A percentile compares a stretch with the other conserved stretches of the same genome.
phyloP scores from a whole-genome alignment of 2,888 invertebrate genomes.

The Leucophora obtusa region DNA sequence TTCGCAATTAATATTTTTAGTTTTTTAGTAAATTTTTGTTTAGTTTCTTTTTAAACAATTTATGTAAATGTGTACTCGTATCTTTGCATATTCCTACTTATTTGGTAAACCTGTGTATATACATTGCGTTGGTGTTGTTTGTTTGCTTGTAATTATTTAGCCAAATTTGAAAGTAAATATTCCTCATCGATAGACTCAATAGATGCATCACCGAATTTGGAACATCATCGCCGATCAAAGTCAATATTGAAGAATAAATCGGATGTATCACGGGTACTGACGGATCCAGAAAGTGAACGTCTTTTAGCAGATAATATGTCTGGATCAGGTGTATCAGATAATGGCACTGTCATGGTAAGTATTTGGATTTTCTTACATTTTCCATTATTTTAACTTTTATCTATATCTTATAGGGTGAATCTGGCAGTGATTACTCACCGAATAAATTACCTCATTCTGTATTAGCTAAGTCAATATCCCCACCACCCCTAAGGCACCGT shows the following conservation, averaged over 20 bases:
- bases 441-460: slow-evolving; percentile 79
- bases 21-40: too few species aligned
- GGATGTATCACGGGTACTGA: slow-evolving; percentile 80
- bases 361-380: not conserved
- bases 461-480: slow-evolving; percentile 79
- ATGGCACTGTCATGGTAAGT: slow-evolving; percentile 79
- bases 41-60: not conserved
- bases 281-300: slow-evolving; percentile 87
- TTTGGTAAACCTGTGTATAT: slow-evolving; percentile 22
- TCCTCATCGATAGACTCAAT: slow-evolving; percentile 85
- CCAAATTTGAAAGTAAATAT: slow-evolving; percentile 82
- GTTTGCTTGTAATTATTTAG: slow-evolving; percentile 65
- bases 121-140: slow-evolving; percentile 45
- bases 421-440: slow-evolving; percentile 84
- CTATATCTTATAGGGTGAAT: slow-evolving; percentile 80
- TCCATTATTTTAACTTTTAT: not conserved
- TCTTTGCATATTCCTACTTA: too few species aligned
- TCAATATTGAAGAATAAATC: slow-evolving; percentile 88
- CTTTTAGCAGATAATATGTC: slow-evolving; percentile 84
- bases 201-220: slow-evolving; percentile 83
- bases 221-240: slow-evolving; percentile 84
- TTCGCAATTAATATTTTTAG: too few species aligned
- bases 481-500: slow-evolving; percentile 79
- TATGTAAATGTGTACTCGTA: too few species aligned
- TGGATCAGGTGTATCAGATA: slow-evolving; percentile 81